Percentiles rank a stretch among this genome's conserved stretches.
These are phyloP conservation scores for Chelonus insularis DNA, from an alignment of 1,140 invertebrate species.

Conservation along the genomic window DNA sequence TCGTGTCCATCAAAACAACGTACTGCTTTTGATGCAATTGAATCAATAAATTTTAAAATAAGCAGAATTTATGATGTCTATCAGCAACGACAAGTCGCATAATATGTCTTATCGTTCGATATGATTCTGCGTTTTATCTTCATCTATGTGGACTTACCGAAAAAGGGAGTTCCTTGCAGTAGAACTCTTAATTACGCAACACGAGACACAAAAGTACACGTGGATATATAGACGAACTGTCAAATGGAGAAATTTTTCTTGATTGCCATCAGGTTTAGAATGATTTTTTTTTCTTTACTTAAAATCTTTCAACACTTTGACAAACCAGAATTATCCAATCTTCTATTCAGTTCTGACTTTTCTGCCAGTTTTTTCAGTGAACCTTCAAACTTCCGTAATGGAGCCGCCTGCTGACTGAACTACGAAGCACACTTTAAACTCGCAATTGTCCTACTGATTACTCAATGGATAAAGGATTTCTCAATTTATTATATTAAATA, in stretches of 20 bases:
- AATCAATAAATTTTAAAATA: not conserved
- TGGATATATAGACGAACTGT: conserved; percentile 42
- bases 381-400: conserved; percentile 15
- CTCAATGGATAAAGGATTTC: conserved; percentile 17
- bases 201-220: conserved; percentile 44
- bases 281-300: not conserved
- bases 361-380: not conserved
- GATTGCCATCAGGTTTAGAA: conserved; percentile 38
- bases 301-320: not conserved
- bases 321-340: not conserved
- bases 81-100: not conserved
- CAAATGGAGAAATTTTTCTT: conserved; percentile 45
- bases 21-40: not conserved
- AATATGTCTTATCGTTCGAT: not conserved
- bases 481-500: not conserved
- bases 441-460: not conserved
- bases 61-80: not conserved
- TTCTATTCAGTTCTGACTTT: not conserved
- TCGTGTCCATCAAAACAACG: conserved; percentile 1
- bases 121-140: conserved; percentile 1
- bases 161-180: conserved; percentile 49
- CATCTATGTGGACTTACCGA: conserved; percentile 38
- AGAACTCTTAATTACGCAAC: conserved; percentile 46
- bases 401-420: conserved; percentile 16
- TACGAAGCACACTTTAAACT: conserved; percentile 9